Evolutionary conservation across 2,888 invertebrate species (phyloP).

Genomic region (Strigamia transsilvanica): DNA sequence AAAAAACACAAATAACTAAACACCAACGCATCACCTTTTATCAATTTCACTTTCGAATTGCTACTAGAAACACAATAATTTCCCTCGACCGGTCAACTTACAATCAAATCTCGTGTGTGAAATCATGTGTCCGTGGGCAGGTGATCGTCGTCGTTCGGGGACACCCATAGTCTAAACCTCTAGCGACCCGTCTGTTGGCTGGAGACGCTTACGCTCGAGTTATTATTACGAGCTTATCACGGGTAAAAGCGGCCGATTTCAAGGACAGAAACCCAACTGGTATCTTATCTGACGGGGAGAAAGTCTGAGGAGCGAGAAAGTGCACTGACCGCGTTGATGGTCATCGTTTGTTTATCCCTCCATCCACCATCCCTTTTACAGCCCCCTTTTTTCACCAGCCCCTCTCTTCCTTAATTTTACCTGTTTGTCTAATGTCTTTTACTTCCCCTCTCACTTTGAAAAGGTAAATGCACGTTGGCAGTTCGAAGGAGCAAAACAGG

Average conservation of each 20-base stretch:
- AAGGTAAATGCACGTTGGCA: constrained; percentile 14
- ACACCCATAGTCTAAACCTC: constrained; percentile 40
- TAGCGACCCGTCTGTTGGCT: background rate
- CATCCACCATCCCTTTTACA: background rate
- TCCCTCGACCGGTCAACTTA: background rate
- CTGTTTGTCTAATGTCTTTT: background rate
- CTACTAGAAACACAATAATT: background rate
- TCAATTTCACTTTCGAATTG: background rate
- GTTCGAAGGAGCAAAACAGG: background rate
- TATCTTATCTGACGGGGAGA: constrained; percentile 37
- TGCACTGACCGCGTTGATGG: constrained; percentile 43
- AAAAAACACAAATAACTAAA: background rate
- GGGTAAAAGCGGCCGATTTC: constrained; percentile 37
- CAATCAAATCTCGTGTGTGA: background rate
- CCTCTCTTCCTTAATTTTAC: constrained; percentile 9
- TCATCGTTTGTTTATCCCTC: constrained; percentile 41
- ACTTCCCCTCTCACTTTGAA: constrained; percentile 16
- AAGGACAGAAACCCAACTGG: constrained; percentile 30
- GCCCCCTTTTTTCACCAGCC: background rate
- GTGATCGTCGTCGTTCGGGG: background rate
- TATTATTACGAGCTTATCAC: constrained; percentile 37
- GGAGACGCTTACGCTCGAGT: constrained; percentile 8
- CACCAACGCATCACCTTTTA: background rate
- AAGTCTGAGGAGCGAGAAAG: constrained; percentile 41
- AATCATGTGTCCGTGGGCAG: constrained; percentile 31